phyloP scores from a whole-genome alignment of 64 coral and sea anemone genomes.

The Cladopsammia gracilis region DNA sequence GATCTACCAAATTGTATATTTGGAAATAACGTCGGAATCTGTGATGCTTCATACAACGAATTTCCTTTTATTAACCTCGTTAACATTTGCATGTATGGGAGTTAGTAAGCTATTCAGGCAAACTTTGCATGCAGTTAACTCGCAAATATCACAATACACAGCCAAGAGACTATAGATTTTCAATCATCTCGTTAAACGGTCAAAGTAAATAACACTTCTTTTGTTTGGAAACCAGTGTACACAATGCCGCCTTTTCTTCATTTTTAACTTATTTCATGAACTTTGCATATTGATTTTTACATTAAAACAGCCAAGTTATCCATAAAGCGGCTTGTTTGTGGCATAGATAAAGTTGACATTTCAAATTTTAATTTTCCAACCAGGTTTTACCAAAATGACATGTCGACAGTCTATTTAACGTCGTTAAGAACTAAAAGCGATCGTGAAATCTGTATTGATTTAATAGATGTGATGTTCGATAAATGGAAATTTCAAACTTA shows the following conservation, averaged over 20 bases:
- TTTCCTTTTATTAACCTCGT: not conserved
- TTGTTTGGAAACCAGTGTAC: not conserved
- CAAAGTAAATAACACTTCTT: slow-evolving; percentile 1
- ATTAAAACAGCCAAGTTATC: slow-evolving; percentile 12
- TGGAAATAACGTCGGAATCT: not conserved
- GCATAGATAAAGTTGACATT: slow-evolving; percentile 11
- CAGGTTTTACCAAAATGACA: not conserved
- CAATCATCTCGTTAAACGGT: not conserved
- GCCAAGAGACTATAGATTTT: not conserved
- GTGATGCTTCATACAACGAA: not conserved
- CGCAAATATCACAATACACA: not conserved
- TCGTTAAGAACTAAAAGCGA: not conserved
- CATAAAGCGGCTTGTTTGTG: slow-evolving; percentile 11
- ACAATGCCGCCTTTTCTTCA: not conserved
- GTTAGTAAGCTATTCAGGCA: not conserved
- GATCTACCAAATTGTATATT: not conserved
- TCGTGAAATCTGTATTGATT: not conserved
- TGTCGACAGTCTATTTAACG: slow-evolving; percentile 2
- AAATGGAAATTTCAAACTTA: not conserved
- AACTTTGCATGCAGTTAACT: not conserved
- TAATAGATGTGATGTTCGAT: not conserved
- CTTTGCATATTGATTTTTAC: slow-evolving; percentile 31
- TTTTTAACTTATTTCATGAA: slow-evolving; percentile 22
- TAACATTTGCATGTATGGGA: not conserved
- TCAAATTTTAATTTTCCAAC: slow-evolving; percentile 25